phyloP scores from a whole-genome alignment of 1,140 invertebrate genomes.

The Cotesia chilonis region DNA sequence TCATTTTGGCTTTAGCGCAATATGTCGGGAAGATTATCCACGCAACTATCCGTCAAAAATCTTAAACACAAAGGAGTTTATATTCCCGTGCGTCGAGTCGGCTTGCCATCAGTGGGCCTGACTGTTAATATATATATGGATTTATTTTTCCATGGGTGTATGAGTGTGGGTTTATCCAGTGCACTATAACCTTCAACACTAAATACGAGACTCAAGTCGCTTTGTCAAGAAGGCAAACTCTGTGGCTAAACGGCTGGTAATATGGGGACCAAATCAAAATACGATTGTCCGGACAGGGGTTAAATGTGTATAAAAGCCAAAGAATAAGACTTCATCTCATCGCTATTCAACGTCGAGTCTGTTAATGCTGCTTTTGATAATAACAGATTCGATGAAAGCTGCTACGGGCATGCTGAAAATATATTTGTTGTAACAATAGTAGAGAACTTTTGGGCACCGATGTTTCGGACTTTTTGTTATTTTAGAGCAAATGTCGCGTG shows the following conservation, averaged over 20 bases:
- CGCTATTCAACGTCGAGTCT: too few relatives aligned
- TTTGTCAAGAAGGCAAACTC: constrained; percentile 65
- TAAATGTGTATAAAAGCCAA: constrained; percentile 6
- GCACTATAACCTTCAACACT: constrained; percentile 16
- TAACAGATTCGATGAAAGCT: constrained; percentile 14
- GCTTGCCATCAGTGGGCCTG: background rate
- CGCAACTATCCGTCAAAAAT: constrained; percentile 54
- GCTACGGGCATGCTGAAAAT: background rate
- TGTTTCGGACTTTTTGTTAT: constrained; percentile 32
- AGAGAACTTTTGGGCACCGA: background rate
- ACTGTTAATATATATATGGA: background rate
- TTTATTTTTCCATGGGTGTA: background rate
- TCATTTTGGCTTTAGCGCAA: constrained; percentile 59
- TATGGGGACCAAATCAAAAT: constrained; percentile 59
- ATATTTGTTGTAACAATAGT: constrained; percentile 9
- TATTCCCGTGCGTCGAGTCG: constrained; percentile 10
- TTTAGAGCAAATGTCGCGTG: constrained; percentile 42
- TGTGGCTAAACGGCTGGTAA: constrained; percentile 60
- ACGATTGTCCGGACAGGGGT: constrained; percentile 50
- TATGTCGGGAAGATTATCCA: constrained; percentile 60
- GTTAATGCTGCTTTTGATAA: constrained; percentile 19
- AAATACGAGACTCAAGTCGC: constrained; percentile 51
- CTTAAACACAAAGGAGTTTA: constrained; percentile 28
- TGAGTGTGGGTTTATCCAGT: background rate
- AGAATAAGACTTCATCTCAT: constrained; percentile 15